These are phyloP conservation scores for Coendou prehensilis DNA, from an alignment of 2,797 vertebrate genomes.

Conservation along the genomic window DNA sequence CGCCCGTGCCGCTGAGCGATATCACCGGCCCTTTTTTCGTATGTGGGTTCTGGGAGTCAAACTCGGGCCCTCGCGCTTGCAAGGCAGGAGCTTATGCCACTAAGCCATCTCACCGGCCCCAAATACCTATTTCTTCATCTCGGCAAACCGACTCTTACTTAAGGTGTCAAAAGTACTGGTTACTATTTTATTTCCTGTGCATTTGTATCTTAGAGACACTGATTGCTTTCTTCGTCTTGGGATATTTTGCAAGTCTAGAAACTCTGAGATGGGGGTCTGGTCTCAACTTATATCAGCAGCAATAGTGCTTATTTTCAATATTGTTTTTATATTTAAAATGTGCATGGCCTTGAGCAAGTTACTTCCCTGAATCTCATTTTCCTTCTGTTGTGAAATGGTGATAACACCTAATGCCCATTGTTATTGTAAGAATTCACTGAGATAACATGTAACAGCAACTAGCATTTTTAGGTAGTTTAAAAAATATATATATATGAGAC, in stretches of 20 bases:
- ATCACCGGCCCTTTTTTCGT: too few relatives aligned
- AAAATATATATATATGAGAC: background rate
- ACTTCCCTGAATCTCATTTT: constrained; percentile 16
- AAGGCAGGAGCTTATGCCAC: too few relatives aligned
- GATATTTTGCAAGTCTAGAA: background rate
- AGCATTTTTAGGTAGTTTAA: constrained; percentile 16
- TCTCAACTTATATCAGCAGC: background rate
- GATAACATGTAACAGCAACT: background rate
- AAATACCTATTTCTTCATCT: background rate
- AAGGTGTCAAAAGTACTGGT: background rate
- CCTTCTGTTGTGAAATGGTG: background rate
- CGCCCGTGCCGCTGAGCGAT: too few relatives aligned
- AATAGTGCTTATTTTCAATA: background rate
- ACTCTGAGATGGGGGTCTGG: background rate
- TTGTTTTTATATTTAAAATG: background rate
- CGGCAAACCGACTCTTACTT: background rate
- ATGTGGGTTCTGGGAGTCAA: too few relatives aligned
- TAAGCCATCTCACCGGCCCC: too few relatives aligned
- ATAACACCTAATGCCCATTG: background rate
- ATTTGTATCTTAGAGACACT: background rate
- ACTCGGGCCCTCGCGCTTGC: too few relatives aligned
- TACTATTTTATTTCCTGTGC: background rate
- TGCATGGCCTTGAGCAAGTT: background rate
- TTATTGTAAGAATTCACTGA: background rate
- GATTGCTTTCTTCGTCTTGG: background rate